Evolutionary conservation across 2,113 vertebrate genomes (phyloP).

Genomic region (Oreotrochilus melanogaster): DNA sequence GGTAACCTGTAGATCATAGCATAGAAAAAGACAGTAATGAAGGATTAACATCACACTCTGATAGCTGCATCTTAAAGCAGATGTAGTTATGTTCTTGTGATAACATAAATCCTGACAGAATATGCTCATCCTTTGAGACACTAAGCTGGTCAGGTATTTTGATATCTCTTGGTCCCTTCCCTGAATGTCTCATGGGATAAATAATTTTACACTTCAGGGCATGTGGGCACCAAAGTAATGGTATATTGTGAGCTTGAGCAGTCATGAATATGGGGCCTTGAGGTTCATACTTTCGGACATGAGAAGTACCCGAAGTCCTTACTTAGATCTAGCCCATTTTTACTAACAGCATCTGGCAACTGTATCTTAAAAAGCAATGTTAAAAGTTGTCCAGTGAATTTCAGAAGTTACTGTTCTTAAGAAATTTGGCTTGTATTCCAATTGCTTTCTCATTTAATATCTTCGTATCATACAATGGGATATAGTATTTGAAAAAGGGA

Average conservation of each 20-base stretch:
- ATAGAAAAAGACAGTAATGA: background rate
- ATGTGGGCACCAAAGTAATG: background rate
- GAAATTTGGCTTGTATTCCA: background rate
- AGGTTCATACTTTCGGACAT: background rate
- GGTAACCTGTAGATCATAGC: background rate
- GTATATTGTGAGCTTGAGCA: background rate
- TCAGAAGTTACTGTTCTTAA: background rate
- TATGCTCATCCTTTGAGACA: background rate
- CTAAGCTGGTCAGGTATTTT: background rate
- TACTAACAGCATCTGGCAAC: background rate
- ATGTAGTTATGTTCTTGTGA: background rate
- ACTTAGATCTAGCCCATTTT: constrained; percentile 50
- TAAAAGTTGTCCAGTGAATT: background rate
- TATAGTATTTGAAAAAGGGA: background rate
- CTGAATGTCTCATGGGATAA: background rate
- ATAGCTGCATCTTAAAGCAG: background rate
- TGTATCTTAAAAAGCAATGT: background rate
- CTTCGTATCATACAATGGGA: background rate
- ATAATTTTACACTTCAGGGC: background rate
- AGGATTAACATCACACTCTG: background rate
- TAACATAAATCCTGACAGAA: background rate
- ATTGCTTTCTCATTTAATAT: background rate
- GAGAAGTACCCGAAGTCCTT: constrained; percentile 51
- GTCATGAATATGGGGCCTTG: background rate
- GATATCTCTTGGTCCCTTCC: background rate